Evolutionary conservation across 2,888 invertebrate species (phyloP), one percentile per base, ranked within the genome.

Genomic region (Camponotus fellah): DNA sequence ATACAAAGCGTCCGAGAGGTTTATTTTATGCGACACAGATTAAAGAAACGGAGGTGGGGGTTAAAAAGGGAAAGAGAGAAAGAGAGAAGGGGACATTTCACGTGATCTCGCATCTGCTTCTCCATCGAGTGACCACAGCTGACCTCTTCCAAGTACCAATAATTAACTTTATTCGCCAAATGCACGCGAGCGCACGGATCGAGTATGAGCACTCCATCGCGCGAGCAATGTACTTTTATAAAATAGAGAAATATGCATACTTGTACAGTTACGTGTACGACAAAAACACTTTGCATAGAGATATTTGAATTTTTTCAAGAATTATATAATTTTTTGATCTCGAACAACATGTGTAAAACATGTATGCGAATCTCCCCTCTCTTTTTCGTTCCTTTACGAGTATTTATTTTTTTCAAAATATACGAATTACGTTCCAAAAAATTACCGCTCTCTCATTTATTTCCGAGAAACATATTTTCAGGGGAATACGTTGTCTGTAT

Each of bases 141-240:
- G 94, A 94, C 94, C 93, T 92, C 90, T 88, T 87, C 91, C 93
- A 93, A 94, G 93, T 94, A 93, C 93, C 92, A 93, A 94, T 93
- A 94, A 94, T 94, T 93, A 93, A 93, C 93, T 92, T 91, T 85
- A 88, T 90, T 92, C 89, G 90, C 91, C 89, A 89, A 89, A 91
- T 86, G 89, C 91, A 85, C 89, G 84, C 91, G 84, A 85, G 85
- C 71, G 81, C 69, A 75, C 84, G 81, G 77, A 84, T 12, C 79
- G 79, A 60, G 26, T 60, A 74, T 62, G 75, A 87, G 74, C 60
- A 84, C 84, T 91, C 89, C 89, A 88, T 37, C 62, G 32, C 87
- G 79, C 64, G 12, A 64, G 21, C 40, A 82, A 64, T 87, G 86
- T 85, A 85, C 87, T 88, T 87, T 85, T 90, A 85, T 90, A 86